Evolutionary conservation across 2,797 vertebrate species (phyloP).

Genomic region (Neosalanx taihuensis): DNA sequence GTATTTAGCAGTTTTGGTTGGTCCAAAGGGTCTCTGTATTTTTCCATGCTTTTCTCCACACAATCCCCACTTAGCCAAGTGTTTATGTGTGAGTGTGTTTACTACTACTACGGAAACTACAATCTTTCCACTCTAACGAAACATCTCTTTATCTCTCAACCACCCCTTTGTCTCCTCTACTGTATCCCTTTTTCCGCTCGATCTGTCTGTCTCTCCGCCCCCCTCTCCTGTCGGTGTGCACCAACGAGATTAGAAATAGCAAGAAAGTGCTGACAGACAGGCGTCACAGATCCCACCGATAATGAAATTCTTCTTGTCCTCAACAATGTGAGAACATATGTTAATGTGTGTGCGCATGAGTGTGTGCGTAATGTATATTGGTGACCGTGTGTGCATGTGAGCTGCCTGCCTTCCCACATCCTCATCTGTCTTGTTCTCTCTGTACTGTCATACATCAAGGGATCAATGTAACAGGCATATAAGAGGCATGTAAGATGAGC

Average conservation of each 20-base stretch:
- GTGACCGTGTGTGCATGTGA: too few species aligned
- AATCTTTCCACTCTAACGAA: neutral
- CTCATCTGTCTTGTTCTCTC: neutral
- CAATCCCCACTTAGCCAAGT: neutral
- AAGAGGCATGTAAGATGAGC: slow-evolving; percentile 8
- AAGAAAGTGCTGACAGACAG: neutral
- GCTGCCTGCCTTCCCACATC: too few species aligned
- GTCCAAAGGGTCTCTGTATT: neutral
- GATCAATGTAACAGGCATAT: neutral
- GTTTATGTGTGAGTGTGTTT: slow-evolving; percentile 10
- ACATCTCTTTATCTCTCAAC: neutral
- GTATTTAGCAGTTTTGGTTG: too few species aligned
- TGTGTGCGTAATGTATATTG: too few species aligned
- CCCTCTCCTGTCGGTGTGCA: neutral
- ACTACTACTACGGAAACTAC: neutral
- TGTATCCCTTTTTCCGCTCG: neutral
- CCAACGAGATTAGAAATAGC: neutral
- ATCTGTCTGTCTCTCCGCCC: neutral
- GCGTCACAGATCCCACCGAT: neutral
- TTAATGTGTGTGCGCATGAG: too few species aligned
- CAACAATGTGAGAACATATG: too few species aligned
- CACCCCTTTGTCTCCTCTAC: too few species aligned
- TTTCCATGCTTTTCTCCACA: neutral
- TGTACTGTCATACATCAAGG: slow-evolving; percentile 3
- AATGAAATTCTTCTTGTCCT: neutral